Evolutionary conservation across 2,888 invertebrate genomes (phyloP), one percentile per base, ranked within the genome.

Genomic region (Eucriotettix oculatus): DNA sequence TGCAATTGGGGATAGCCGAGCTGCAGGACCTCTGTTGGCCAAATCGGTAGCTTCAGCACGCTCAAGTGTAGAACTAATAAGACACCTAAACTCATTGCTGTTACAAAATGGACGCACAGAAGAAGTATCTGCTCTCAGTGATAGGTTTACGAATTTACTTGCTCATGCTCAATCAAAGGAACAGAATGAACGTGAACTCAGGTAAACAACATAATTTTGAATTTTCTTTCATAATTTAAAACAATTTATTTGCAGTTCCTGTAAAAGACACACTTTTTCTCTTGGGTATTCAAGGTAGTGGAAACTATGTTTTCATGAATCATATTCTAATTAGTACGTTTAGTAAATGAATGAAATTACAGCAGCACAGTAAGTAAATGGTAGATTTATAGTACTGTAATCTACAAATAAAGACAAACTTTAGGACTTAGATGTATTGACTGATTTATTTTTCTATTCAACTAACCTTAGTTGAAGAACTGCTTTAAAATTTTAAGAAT

Each of bases 61-160:
- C 68, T 89, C 90, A 10, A 85, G 86, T 10, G 76, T 90, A 54
- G 93, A 93, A 72, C 73, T 91, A 59, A 83, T 90, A 40, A 85
- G 84, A 69, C 91, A 91, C 76, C 76, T 93, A 54, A 86, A 86
- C 61, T 81, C 82, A 63, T 71, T 90, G 16, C 75, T 93, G 5
- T 73, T 86, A 5, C 84, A 84, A 52, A 90, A 92, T 72, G 81
- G 81, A 60, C 82, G 84, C 17, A 81, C 78, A 1, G 78, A 80
- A 64, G 80, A 82, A 57, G 66, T 74, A 61, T 64, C 69, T 54
- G 62, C 66, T 17, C 67, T 62, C 3, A 16, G 44, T 48, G 54
- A 11, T n/a, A 42, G 84, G 71, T 89, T 86, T 71, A 83, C 85
- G 65, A 79, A 80, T 59, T 76, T 90, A 60, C 74, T 86, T 61